Conservation (phyloP, 2,113 vertebrate species). For the Epinephelus lanceolatus region DNA sequence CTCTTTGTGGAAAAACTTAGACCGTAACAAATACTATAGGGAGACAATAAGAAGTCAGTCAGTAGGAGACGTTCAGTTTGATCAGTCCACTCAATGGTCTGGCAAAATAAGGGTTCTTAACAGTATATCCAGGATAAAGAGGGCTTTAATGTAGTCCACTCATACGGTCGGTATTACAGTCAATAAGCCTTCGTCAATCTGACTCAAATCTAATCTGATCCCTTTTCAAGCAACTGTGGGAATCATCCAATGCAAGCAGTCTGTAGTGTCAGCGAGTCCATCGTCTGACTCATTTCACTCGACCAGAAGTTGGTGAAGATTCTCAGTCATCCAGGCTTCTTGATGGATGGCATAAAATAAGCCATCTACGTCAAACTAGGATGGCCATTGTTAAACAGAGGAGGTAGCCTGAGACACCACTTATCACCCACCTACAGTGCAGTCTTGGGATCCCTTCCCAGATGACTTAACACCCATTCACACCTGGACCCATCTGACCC, state of each 20-base stretch:
- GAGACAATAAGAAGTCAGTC: not conserved
- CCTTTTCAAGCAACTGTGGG: conserved; percentile 3
- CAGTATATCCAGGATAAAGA: not conserved
- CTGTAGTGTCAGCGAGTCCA: not conserved
- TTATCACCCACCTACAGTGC: too few relatives aligned
- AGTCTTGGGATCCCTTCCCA: too few relatives aligned
- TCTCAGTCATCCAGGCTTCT: too few relatives aligned
- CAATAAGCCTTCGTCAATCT: conserved; percentile 11
- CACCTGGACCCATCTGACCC: too few relatives aligned
- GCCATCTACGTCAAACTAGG: too few relatives aligned
- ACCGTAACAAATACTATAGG: not conserved
- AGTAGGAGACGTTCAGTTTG: not conserved
- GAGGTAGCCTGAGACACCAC: too few relatives aligned
- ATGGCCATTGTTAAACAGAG: too few relatives aligned
- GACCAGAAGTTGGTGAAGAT: too few relatives aligned
- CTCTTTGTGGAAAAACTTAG: not conserved
- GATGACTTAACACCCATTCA: too few relatives aligned
- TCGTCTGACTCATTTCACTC: too few relatives aligned
- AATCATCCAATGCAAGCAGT: conserved; percentile 4
- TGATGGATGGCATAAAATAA: too few relatives aligned
- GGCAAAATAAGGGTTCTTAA: not conserved
- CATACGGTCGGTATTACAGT: conserved; percentile 10
- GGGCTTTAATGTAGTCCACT: conserved; percentile 16
- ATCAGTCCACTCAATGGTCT: conserved; percentile 2
- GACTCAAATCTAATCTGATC: conserved; percentile 10